Conservation (phyloP, 2,888 invertebrate species). For the Abrostola tripartita region DNA sequence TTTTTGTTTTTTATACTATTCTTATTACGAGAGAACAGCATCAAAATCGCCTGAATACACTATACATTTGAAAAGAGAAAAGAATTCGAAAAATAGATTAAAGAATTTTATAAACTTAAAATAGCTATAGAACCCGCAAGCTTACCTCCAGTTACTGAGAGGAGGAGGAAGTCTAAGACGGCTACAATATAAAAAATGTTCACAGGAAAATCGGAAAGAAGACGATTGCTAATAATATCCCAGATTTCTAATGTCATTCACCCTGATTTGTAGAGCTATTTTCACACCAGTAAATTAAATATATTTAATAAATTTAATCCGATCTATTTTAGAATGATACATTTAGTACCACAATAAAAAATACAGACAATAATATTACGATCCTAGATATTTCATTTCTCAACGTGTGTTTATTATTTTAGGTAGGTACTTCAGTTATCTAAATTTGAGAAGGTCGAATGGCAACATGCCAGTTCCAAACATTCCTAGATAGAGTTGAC, state of each 20-base stretch:
- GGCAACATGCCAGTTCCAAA: constrained; percentile 38
- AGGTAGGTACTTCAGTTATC: constrained; percentile 26
- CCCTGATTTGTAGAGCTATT: constrained; percentile 40
- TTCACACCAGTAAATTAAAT: constrained; percentile 12
- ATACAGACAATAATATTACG: constrained; percentile 17
- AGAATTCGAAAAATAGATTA: too few relatives aligned
- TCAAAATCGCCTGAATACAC: too few relatives aligned
- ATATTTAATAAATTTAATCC: constrained; percentile 16
- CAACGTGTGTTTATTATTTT: constrained; percentile 23
- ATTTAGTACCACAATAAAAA: constrained; percentile 18
- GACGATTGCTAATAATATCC: not conserved
- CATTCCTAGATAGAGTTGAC: constrained; percentile 19
- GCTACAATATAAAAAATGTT: too few relatives aligned
- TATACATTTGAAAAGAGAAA: too few relatives aligned
- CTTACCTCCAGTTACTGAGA: too few relatives aligned
- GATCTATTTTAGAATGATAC: constrained; percentile 21
- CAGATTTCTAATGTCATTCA: constrained; percentile 42
- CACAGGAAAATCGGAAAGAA: too few relatives aligned
- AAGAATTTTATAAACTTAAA: too few relatives aligned
- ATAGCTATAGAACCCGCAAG: too few relatives aligned
- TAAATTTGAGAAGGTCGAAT: constrained; percentile 39
- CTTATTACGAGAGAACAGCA: too few relatives aligned
- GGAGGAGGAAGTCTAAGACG: too few relatives aligned
- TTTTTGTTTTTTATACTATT: too few relatives aligned
- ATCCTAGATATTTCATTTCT: constrained; percentile 21